Conservation (phyloP, 2,888 invertebrate genomes). For the Orthosia cruda region DNA sequence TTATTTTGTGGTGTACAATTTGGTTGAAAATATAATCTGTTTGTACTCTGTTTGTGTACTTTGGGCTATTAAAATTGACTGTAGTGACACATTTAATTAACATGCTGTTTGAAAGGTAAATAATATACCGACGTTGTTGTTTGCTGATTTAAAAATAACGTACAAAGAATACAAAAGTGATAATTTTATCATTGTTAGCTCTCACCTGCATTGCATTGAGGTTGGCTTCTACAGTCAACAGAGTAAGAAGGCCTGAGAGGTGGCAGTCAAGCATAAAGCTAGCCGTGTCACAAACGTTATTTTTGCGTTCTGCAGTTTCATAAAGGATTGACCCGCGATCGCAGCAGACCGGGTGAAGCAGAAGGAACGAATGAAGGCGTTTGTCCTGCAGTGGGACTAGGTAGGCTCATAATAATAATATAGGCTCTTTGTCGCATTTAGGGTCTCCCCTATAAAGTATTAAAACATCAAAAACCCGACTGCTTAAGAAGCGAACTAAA, state of each 20-base stretch:
- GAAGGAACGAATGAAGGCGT: too few relatives aligned
- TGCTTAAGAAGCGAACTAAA: too few relatives aligned
- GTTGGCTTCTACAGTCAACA: neutral
- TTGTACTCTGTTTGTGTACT: constrained; percentile 10
- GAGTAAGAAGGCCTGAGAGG: neutral
- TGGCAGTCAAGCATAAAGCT: too few relatives aligned
- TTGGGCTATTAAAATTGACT: constrained; percentile 24
- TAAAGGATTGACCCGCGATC: too few relatives aligned
- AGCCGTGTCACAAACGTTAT: too few relatives aligned
- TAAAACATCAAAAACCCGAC: too few relatives aligned
- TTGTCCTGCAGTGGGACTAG: too few relatives aligned
- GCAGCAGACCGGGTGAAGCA: too few relatives aligned
- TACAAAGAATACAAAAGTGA: neutral
- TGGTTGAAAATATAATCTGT: constrained; percentile 34
- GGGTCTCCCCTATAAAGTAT: too few relatives aligned
- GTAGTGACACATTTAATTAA: constrained; percentile 20
- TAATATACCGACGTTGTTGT: constrained; percentile 1
- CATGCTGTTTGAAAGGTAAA: constrained; percentile 15
- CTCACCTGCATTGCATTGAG: neutral
- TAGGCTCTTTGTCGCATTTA: too few relatives aligned
- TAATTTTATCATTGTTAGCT: neutral
- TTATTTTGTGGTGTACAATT: constrained; percentile 21
- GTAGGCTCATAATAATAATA: too few relatives aligned
- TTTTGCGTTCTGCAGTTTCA: too few relatives aligned
- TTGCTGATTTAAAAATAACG: neutral